Evolutionary conservation across 2,888 invertebrate species (phyloP).

Genomic region (Carcina quercana): DNA sequence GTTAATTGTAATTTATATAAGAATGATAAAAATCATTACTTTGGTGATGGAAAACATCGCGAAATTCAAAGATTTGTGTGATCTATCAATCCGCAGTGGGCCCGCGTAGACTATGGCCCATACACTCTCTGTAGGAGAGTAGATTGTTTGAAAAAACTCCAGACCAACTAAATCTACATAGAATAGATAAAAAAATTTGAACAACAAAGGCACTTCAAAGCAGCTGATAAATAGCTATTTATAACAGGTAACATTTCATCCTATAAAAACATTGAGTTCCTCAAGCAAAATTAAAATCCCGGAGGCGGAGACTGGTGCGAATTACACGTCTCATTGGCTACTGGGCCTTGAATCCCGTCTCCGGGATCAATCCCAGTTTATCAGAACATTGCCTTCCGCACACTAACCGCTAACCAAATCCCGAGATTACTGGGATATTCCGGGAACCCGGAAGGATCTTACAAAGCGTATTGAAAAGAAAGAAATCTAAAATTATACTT

Average conservation of each 20-base stretch:
- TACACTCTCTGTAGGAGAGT: background rate
- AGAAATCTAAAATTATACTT: background rate
- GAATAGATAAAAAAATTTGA: background rate
- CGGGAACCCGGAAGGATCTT: slow-evolving; percentile 1
- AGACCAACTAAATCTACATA: background rate
- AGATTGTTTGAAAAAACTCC: background rate
- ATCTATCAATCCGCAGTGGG: background rate
- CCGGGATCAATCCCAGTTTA: slow-evolving; percentile 32
- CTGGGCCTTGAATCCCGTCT: slow-evolving; percentile 26
- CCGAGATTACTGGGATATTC: too few species aligned
- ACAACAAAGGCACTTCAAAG: background rate
- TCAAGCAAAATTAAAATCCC: slow-evolving; percentile 8
- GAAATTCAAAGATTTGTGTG: too few species aligned
- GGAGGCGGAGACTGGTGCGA: slow-evolving; percentile 22
- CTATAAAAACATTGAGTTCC: background rate
- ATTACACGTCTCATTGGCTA: slow-evolving; percentile 35
- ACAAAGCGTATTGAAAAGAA: background rate
- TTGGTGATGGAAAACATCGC: too few species aligned
- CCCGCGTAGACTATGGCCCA: background rate
- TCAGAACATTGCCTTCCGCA: slow-evolving; percentile 45
- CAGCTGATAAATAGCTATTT: background rate
- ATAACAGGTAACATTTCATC: background rate
- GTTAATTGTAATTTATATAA: too few species aligned
- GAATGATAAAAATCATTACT: too few species aligned
- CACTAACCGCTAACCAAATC: slow-evolving; percentile 29